A percentile compares a stretch with the other conserved stretches of the same genome.
These are phyloP conservation scores for Galaxea fascicularis DNA, from an alignment of 92 coral and sea anemone species.

Conservation along the genomic window DNA sequence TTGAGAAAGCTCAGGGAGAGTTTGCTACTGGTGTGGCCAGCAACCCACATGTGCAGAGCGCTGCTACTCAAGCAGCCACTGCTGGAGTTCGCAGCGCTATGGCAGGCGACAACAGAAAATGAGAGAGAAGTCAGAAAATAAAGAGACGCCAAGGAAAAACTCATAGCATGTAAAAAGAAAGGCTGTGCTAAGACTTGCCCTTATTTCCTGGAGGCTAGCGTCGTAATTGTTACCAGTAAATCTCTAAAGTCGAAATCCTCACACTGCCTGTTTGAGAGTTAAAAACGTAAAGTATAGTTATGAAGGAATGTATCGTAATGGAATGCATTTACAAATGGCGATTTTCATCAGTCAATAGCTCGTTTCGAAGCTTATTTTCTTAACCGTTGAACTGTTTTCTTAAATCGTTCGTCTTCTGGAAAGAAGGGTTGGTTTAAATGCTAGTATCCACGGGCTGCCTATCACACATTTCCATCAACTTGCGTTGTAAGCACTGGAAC, in stretches of 20 bases:
- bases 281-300: too few relatives aligned
- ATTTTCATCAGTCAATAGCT: too few relatives aligned
- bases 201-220: neutral
- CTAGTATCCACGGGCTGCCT: too few relatives aligned
- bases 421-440: too few relatives aligned
- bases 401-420: too few relatives aligned
- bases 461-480: too few relatives aligned
- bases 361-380: too few relatives aligned
- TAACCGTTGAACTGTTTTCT: too few relatives aligned
- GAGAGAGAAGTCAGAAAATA: neutral
- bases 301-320: too few relatives aligned
- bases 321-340: too few relatives aligned
- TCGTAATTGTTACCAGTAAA: neutral
- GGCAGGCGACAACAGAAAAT: constrained; percentile 47
- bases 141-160: neutral
- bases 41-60: constrained; percentile 92
- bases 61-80: constrained; percentile 81
- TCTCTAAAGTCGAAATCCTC: neutral
- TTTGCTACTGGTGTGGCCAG: constrained; percentile 91
- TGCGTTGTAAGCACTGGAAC: too few relatives aligned
- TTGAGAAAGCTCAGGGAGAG: constrained; percentile 98
- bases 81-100: constrained; percentile 85
- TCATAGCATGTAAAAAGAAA: neutral
- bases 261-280: neutral
- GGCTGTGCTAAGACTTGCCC: neutral